Evolutionary conservation across 2,888 invertebrate species (phyloP).

Genomic region (Lissocephala sabroskyi): DNA sequence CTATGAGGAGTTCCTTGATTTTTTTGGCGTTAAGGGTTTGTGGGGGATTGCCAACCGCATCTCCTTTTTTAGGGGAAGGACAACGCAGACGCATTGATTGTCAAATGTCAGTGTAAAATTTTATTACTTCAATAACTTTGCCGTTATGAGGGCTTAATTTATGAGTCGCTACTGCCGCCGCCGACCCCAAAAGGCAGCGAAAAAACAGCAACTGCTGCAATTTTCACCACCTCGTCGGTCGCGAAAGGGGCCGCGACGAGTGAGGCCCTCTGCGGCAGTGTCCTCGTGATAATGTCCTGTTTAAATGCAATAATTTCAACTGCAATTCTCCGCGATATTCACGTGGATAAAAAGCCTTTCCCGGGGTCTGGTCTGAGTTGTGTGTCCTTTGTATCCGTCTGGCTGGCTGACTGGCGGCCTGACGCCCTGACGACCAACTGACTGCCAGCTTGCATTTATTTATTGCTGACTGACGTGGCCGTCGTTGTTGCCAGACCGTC

Average conservation of each 20-base stretch:
- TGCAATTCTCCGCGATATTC: constrained; percentile 41
- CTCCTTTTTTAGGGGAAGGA: too few species aligned
- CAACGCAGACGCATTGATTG: constrained; percentile 66
- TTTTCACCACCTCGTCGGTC: too few species aligned
- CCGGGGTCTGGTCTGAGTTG: too few species aligned
- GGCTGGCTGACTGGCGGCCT: not conserved
- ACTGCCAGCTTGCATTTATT: constrained; percentile 69
- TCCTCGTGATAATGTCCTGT: constrained; percentile 56
- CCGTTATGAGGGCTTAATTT: constrained; percentile 72
- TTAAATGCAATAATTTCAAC: constrained; percentile 66
- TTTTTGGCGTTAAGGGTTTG: too few species aligned
- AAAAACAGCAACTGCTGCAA: constrained; percentile 5
- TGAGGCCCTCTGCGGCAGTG: constrained; percentile 9
- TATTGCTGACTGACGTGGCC: constrained; percentile 64
- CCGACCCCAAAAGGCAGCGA: too few species aligned
- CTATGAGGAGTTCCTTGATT: too few species aligned
- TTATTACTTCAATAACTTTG: constrained; percentile 69
- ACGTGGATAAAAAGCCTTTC: not conserved
- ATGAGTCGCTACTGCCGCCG: constrained; percentile 55
- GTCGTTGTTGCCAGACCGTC: constrained; percentile 18
- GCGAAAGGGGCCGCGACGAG: too few species aligned
- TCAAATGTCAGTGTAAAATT: constrained; percentile 70
- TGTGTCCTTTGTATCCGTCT: constrained; percentile 20
- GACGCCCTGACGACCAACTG: constrained; percentile 53
- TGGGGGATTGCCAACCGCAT: too few species aligned